These are phyloP conservation scores for Calephelis nemesis DNA, from an alignment of 1,140 invertebrate genomes.

Conservation along the genomic window DNA sequence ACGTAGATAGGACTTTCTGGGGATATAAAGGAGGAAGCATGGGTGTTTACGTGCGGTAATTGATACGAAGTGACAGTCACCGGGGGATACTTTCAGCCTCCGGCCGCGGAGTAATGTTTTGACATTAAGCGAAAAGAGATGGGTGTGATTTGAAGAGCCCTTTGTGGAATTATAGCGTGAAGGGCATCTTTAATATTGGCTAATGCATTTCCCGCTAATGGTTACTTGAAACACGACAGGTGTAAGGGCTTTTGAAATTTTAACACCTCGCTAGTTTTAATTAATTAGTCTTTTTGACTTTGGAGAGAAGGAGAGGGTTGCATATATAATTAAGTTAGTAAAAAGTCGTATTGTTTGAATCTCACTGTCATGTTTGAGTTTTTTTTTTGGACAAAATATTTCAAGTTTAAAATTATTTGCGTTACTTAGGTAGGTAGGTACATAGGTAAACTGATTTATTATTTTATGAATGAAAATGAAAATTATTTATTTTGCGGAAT, in stretches of 20 bases:
- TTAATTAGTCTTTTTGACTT: neutral
- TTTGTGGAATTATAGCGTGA: conserved; percentile 77
- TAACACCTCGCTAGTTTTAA: conserved; percentile 10
- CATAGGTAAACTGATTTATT: too few species aligned
- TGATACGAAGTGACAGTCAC: conserved; percentile 75
- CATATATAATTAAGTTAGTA: too few species aligned
- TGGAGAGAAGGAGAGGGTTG: too few species aligned
- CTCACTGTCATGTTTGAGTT: too few species aligned
- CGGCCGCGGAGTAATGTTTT: conserved; percentile 73
- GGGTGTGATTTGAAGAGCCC: conserved; percentile 78
- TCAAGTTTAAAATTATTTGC: too few species aligned
- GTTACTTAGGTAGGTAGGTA: too few species aligned
- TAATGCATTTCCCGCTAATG: conserved; percentile 76
- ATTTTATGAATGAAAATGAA: too few species aligned
- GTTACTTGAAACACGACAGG: conserved; percentile 65
- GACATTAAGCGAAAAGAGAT: conserved; percentile 73
- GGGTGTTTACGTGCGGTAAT: conserved; percentile 77
- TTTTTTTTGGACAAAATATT: too few species aligned
- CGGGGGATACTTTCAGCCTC: conserved; percentile 70
- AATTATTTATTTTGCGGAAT: too few species aligned
- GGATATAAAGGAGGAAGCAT: conserved; percentile 37
- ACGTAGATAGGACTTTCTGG: conserved; percentile 67
- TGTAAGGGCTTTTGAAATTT: conserved; percentile 44
- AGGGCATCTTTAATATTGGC: conserved; percentile 76
- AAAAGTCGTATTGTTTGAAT: too few species aligned